Percentiles rank a stretch among this genome's conserved stretches.
Conservation (phyloP, 2,113 vertebrate genomes). For the Pachyramphus minor region DNA sequence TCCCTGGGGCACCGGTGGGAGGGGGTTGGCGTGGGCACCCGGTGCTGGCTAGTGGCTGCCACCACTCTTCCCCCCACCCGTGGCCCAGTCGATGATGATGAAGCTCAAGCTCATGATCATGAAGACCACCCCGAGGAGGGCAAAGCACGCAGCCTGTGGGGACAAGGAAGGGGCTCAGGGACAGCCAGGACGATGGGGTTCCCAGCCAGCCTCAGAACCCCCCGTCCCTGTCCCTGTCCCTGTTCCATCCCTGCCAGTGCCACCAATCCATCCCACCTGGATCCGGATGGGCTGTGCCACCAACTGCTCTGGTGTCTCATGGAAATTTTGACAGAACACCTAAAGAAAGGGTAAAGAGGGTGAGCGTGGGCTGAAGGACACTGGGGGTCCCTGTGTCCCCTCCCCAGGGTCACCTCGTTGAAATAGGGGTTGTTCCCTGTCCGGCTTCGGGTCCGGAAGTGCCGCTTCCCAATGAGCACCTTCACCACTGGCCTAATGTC, state of each 20-base stretch:
- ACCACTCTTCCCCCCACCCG: slow-evolving; percentile 71
- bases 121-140: slow-evolving; percentile 86
- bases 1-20: not conserved
- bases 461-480: not conserved
- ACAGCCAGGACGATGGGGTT: not conserved
- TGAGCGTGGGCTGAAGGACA: accelerated
- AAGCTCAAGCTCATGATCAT: slow-evolving; percentile 98
- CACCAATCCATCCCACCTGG: not conserved
- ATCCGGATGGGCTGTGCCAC: not conserved
- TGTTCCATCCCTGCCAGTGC: accelerated
- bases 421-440: slow-evolving; percentile 39
- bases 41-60: slow-evolving; percentile 84
- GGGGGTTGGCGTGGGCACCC: not conserved
- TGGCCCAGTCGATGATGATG: slow-evolving; percentile 93
- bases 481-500: slow-evolving; percentile 18
- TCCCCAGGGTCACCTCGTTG: not conserved
- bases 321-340: slow-evolving; percentile 45
- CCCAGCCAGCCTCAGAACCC: not conserved
- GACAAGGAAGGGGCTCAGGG: not conserved
- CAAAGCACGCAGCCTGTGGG: slow-evolving; percentile 87
- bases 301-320: not conserved
- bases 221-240: accelerated
- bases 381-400: accelerated
- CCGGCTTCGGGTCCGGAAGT: not conserved
- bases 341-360: accelerated